A percentile compares a stretch with the other conserved stretches of the same genome.
phyloP scores from a whole-genome alignment of 2,888 invertebrate species.

The Hemithea aestivaria region DNA sequence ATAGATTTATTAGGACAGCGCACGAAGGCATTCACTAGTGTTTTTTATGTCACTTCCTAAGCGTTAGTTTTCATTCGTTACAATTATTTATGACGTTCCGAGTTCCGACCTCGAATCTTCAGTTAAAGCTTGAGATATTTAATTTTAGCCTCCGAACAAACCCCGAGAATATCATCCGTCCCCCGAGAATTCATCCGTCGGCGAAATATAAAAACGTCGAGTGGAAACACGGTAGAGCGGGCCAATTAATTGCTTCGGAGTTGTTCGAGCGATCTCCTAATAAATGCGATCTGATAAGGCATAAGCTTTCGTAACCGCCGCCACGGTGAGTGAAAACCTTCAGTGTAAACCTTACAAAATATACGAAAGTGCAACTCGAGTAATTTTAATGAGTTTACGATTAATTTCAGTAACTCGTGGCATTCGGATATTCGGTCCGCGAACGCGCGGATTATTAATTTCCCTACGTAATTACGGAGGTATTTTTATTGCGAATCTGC shows the following conservation, averaged over 20 bases:
- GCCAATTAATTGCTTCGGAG: slow-evolving; percentile 34
- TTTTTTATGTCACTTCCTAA: slow-evolving; percentile 20
- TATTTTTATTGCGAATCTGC: slow-evolving; percentile 12
- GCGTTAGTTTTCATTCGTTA: slow-evolving; percentile 15
- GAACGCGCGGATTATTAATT: slow-evolving; percentile 11
- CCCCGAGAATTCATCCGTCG: slow-evolving; percentile 19
- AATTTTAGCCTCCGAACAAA: slow-evolving; percentile 22
- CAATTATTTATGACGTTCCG: slow-evolving; percentile 17
- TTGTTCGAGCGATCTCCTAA: slow-evolving; percentile 29
- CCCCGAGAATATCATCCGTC: slow-evolving; percentile 26
- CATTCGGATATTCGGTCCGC: slow-evolving; percentile 10
- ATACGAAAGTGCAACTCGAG: slow-evolving; percentile 25
- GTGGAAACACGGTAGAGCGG: slow-evolving; percentile 33
- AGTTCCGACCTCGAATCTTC: slow-evolving; percentile 24
- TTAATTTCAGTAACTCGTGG: slow-evolving; percentile 11
- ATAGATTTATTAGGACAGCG: slow-evolving; percentile 3
- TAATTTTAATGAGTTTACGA: slow-evolving; percentile 23
- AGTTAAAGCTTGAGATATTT: slow-evolving; percentile 17
- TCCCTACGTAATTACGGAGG: slow-evolving; percentile 13
- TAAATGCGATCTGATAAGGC: slow-evolving; percentile 50
- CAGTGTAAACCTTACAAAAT: slow-evolving; percentile 31
- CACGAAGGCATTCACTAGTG: slow-evolving; percentile 12
- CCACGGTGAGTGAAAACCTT: slow-evolving; percentile 41
- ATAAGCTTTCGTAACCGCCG: slow-evolving; percentile 47
- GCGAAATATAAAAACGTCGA: slow-evolving; percentile 22